Conservation (phyloP, 2,888 invertebrate genomes). For the Entomobrya proxima region DNA sequence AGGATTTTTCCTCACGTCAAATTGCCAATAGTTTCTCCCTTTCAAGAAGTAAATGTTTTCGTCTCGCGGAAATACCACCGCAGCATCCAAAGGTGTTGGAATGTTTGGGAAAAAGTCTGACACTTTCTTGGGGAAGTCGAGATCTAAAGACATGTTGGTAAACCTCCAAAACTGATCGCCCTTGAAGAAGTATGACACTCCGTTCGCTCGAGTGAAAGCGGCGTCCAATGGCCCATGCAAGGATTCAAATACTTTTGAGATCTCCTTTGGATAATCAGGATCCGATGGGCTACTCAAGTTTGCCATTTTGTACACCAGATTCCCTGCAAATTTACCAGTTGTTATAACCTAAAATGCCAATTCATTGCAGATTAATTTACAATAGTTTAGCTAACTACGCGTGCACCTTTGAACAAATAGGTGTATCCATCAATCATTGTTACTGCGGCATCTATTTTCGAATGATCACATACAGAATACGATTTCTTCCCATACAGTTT, state of each 20-base stretch:
- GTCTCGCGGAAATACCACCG: conserved; percentile 97
- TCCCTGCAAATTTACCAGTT: conserved; percentile 77
- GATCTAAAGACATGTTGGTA: conserved; percentile 88
- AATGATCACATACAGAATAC: conserved; percentile 83
- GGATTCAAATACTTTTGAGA: conserved; percentile 87
- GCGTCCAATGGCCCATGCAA: conserved; percentile 94
- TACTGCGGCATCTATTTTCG: conserved; percentile 92
- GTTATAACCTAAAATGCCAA: too few relatives aligned
- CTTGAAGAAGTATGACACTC: conserved; percentile 98
- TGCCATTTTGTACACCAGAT: conserved; percentile 80
- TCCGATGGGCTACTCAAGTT: conserved; percentile 85
- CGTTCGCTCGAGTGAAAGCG: conserved; percentile 95
- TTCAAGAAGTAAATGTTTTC: conserved; percentile 98
- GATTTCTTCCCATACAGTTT: conserved; percentile 84
- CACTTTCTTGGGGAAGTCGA: conserved; percentile 93
- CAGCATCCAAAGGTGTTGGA: conserved; percentile 94
- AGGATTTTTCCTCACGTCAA: conserved; percentile 90
- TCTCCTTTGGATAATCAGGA: conserved; percentile 90
- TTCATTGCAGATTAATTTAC: too few relatives aligned
- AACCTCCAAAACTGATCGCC: conserved; percentile 93
- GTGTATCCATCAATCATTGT: conserved; percentile 91
- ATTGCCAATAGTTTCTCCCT: conserved; percentile 94
- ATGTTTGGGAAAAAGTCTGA: conserved; percentile 96
- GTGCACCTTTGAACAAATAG: conserved; percentile 92
- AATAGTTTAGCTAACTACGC: too few relatives aligned